Evolutionary conservation across 2,888 invertebrate genomes (phyloP).

Genomic region (Acronicta aceris): DNA sequence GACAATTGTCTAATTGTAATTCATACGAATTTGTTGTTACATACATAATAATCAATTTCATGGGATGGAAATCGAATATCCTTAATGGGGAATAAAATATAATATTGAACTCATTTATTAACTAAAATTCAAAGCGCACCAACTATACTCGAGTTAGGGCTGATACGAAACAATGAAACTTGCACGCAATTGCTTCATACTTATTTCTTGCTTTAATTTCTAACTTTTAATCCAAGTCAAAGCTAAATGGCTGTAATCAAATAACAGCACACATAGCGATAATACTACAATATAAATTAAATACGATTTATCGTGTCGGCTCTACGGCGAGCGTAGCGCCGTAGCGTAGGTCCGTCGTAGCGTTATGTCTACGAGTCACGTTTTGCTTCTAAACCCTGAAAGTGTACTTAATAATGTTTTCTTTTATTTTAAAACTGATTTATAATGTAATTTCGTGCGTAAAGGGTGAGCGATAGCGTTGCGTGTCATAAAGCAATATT

Average conservation of each 20-base stretch:
- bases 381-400: constrained; percentile 51
- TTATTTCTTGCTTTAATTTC: constrained; percentile 23
- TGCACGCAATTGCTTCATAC: constrained; percentile 35
- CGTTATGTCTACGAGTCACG: constrained; percentile 64
- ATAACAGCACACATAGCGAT: constrained; percentile 48
- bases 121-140: too few species aligned
- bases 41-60: too few species aligned
- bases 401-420: constrained; percentile 42
- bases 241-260: constrained; percentile 43
- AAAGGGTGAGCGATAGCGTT: constrained; percentile 54
- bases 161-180: constrained; percentile 22
- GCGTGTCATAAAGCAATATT: constrained; percentile 71
- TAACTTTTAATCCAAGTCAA: constrained; percentile 21
- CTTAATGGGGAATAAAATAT: too few species aligned
- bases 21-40: too few species aligned
- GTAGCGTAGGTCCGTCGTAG: constrained; percentile 54
- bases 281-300: constrained; percentile 49
- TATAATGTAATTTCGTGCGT: constrained; percentile 53
- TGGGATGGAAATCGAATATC: too few species aligned
- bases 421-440: constrained; percentile 58
- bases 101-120: too few species aligned
- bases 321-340: constrained; percentile 61
- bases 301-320: constrained; percentile 67
- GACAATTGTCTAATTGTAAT: too few species aligned
- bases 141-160: too few species aligned